Evolutionary conservation across 2,113 vertebrate species (phyloP).

Genomic region (Anhinga rufa): DNA sequence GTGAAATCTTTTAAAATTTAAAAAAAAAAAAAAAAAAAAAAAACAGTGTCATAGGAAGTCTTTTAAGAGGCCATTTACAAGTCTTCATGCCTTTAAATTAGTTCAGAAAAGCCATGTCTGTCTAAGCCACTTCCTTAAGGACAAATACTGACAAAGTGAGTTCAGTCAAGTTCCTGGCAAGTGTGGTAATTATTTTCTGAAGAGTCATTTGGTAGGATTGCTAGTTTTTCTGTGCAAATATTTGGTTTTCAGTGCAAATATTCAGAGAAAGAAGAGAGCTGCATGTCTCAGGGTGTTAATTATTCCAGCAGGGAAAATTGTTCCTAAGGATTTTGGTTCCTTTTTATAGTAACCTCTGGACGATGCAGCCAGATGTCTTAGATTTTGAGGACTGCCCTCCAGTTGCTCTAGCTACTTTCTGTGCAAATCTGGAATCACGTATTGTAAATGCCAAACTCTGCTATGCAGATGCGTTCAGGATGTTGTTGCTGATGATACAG

Average conservation of each 20-base stretch:
- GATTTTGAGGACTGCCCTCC: background rate
- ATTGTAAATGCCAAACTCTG: background rate
- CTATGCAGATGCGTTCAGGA: background rate
- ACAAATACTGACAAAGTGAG: background rate
- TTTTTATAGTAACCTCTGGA: background rate
- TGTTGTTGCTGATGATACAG: background rate
- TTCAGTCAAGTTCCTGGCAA: background rate
- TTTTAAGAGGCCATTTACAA: background rate
- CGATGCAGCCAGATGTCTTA: background rate
- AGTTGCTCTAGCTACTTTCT: background rate
- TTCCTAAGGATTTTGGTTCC: background rate
- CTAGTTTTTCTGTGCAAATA: background rate
- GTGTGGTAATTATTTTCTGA: background rate
- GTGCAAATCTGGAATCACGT: background rate
- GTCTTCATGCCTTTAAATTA: background rate
- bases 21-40: background rate
- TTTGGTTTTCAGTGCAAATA: background rate
- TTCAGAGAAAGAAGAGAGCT: background rate
- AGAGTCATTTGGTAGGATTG: background rate
- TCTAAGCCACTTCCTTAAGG: background rate
- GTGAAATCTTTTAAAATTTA: background rate
- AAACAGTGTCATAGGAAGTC: background rate
- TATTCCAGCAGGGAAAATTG: background rate
- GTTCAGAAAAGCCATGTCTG: background rate
- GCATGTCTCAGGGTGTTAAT: background rate